phyloP scores from a whole-genome alignment of 1,140 invertebrate genomes.

The Papilio xuthus region DNA sequence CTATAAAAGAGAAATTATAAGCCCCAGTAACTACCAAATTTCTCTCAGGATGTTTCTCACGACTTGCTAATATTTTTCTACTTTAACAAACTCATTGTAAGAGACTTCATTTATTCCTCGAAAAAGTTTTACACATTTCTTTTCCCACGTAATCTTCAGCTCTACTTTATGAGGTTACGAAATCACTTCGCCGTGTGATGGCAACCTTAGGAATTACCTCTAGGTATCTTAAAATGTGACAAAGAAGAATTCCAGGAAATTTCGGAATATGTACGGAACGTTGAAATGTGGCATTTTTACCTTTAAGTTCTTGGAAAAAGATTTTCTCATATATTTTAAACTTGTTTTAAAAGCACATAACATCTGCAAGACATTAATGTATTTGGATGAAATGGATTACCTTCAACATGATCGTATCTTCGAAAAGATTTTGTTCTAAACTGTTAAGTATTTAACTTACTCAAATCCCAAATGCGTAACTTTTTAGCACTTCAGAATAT shows the following conservation, averaged over 20 bases:
- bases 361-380: no score
- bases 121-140: constrained; percentile 21
- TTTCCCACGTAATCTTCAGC: constrained; percentile 17
- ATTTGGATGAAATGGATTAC: no score
- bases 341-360: neutral
- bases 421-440: neutral
- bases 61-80: constrained; percentile 11
- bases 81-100: neutral
- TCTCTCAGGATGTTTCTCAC: neutral
- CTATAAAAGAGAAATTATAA: neutral
- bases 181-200: constrained; percentile 19
- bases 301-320: neutral
- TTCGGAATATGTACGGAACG: neutral
- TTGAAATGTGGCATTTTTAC: neutral
- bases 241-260: constrained; percentile 13
- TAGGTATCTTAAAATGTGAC: constrained; percentile 19
- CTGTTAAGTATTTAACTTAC: neutral
- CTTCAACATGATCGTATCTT: neutral
- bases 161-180: constrained; percentile 9
- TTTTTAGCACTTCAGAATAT: neutral
- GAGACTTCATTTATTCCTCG: constrained; percentile 8
- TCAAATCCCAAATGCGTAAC: neutral
- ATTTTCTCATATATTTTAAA: neutral
- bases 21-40: neutral
- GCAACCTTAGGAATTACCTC: constrained; percentile 18